A percentile compares a stretch with the other conserved stretches of the same genome.
phyloP scores from a whole-genome alignment of 92 coral and sea anemone species.

The Muricea muricata region DNA sequence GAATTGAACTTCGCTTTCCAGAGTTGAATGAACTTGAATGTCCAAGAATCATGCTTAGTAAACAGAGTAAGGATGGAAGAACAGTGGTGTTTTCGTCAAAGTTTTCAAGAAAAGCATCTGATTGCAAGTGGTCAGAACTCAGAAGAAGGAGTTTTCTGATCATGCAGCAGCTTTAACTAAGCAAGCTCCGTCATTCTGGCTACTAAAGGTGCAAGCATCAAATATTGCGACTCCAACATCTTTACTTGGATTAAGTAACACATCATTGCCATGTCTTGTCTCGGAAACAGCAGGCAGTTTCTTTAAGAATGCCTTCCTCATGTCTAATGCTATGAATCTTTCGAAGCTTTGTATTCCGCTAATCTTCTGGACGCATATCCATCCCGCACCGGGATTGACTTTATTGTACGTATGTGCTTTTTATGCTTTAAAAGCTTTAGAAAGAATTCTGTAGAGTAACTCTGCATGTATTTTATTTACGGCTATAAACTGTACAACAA shows the following conservation, averaged over 20 bases:
- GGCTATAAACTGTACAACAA: too few species aligned
- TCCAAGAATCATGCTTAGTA: constrained; percentile 26
- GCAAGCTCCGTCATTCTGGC: constrained; percentile 5
- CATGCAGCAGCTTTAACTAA: neutral
- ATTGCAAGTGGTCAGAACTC: neutral
- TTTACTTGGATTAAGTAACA: constrained; percentile 2
- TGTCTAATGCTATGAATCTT: constrained; percentile 11
- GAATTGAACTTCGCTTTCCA: too few species aligned
- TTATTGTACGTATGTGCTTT: too few species aligned
- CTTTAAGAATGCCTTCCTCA: constrained; percentile 28
- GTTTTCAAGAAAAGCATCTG: neutral
- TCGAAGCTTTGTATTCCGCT: neutral
- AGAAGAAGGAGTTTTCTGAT: constrained; percentile 4
- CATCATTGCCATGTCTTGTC: constrained; percentile 35
- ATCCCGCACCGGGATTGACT: too few species aligned
- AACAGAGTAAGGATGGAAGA: neutral
- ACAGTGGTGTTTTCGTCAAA: constrained; percentile 2
- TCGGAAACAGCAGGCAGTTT: constrained; percentile 44
- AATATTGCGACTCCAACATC: constrained; percentile 34
- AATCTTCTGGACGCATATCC: constrained; percentile 2
- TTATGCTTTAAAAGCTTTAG: neutral
- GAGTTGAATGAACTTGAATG: constrained; percentile 41
- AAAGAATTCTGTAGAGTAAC: neutral
- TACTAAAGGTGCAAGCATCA: constrained; percentile 1
- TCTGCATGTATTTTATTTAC: too few species aligned